Evolutionary conservation across 1,140 invertebrate genomes (phyloP).

Genomic region (Leucophenga varia): DNA sequence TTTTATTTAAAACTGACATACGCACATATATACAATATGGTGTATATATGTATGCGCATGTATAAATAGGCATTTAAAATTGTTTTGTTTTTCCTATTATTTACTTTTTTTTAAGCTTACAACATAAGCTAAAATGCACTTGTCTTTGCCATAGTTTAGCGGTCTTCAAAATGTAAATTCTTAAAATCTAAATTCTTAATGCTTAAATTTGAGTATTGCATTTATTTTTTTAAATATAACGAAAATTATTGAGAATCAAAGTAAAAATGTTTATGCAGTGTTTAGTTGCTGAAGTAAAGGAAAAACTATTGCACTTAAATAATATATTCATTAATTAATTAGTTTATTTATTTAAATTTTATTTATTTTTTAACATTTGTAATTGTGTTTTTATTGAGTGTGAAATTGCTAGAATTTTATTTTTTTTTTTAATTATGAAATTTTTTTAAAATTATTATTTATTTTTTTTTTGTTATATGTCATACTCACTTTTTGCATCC

Average conservation of each 20-base stretch:
- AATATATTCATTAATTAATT: slow-evolving; percentile 6
- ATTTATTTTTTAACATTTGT: slow-evolving; percentile 29
- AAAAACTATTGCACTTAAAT: slow-evolving; percentile 22
- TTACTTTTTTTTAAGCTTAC: slow-evolving; percentile 17
- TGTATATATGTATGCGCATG: no score
- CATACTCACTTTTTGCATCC: slow-evolving; percentile 2
- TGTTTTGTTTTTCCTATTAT: slow-evolving; percentile 14
- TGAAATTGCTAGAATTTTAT: not conserved
- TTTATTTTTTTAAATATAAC: slow-evolving; percentile 11
- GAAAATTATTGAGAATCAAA: no score
- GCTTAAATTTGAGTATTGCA: slow-evolving; percentile 14
- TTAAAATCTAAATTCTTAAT: no score
- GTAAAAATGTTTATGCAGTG: no score
- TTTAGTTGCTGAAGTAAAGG: no score
- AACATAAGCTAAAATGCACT: slow-evolving; percentile 11
- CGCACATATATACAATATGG: no score
- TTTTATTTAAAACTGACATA: slow-evolving; percentile 19
- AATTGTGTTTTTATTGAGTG: slow-evolving; percentile 17
- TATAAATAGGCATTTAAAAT: slow-evolving; percentile 15
- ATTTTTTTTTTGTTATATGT: slow-evolving; percentile 1
- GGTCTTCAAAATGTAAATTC: no score
- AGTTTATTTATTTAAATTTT: not conserved
- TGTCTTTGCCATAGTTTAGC: no score
- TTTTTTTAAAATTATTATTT: slow-evolving; percentile 18
- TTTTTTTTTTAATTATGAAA: slow-evolving; percentile 8